phyloP scores from a whole-genome alignment of 2,797 vertebrate genomes.

The Gallirallus australis region DNA sequence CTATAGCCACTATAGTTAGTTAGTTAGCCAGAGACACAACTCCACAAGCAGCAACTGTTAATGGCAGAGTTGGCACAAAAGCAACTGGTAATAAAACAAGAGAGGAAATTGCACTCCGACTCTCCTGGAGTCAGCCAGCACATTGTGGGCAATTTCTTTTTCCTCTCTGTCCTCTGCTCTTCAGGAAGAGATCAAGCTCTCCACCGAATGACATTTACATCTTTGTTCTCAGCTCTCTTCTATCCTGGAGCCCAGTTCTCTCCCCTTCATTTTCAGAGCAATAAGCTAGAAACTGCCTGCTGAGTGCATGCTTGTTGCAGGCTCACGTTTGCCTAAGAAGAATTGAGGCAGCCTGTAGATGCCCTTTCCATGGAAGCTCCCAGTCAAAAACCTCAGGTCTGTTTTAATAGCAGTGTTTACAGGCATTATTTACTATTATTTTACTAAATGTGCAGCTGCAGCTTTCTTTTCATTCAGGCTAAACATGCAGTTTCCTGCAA shows the following conservation, averaged over 20 bases:
- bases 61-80: constrained; percentile 22
- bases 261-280: not conserved
- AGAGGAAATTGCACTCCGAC: not conserved
- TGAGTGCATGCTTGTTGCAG: not conserved
- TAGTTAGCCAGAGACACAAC: not conserved
- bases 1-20: too few species aligned
- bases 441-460: not conserved
- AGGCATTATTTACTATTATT: not conserved
- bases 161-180: not conserved
- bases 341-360: not conserved
- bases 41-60: constrained; percentile 2
- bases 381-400: not conserved
- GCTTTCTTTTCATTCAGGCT: not conserved
- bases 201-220: not conserved
- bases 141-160: not conserved
- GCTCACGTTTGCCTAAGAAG: not conserved
- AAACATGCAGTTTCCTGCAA: not conserved
- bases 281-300: not conserved
- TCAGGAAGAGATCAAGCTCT: not conserved
- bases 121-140: not conserved
- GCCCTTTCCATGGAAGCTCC: not conserved
- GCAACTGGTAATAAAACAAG: not conserved
- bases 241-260: not conserved
- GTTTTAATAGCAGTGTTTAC: not conserved
- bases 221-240: not conserved